A percentile compares a stretch with the other conserved stretches of the same genome.
These are phyloP conservation scores for Eupithecia insigniata DNA, from an alignment of 2,888 invertebrate genomes.

Conservation along the genomic window DNA sequence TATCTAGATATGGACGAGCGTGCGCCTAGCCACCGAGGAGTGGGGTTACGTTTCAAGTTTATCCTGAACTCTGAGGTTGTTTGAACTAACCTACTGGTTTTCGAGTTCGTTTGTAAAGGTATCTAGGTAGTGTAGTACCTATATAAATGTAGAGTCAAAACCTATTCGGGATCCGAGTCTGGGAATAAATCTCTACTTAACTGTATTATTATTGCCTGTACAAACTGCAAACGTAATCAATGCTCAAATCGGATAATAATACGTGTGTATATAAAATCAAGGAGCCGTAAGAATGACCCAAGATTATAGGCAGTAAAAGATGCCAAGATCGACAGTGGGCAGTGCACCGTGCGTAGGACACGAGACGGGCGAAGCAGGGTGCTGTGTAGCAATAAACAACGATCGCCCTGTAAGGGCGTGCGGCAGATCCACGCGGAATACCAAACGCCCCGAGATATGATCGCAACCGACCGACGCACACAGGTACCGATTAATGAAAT, in stretches of 20 bases:
- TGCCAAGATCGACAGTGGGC: background rate
- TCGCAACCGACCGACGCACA: no score
- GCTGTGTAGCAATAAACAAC: constrained; percentile 27
- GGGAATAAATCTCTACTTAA: background rate
- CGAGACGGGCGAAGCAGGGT: constrained; percentile 3
- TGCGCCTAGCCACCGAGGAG: background rate
- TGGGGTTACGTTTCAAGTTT: background rate
- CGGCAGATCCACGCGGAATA: constrained; percentile 32
- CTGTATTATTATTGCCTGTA: background rate
- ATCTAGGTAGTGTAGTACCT: background rate
- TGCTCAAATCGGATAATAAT: background rate
- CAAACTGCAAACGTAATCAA: background rate
- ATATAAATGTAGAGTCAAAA: no score
- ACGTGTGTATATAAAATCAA: background rate
- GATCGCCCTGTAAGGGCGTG: constrained; percentile 26
- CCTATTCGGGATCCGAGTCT: background rate
- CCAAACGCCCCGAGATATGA: constrained; percentile 34
- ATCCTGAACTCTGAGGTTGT: background rate
- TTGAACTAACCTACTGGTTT: background rate
- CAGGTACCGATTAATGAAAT: no score
- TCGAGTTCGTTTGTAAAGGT: background rate
- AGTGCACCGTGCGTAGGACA: background rate
- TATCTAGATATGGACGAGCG: constrained; percentile 5
- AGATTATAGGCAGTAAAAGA: background rate
- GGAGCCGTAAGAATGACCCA: background rate